phyloP scores from a whole-genome alignment of 1,140 invertebrate species.

The Scaptomyza hsui region DNA sequence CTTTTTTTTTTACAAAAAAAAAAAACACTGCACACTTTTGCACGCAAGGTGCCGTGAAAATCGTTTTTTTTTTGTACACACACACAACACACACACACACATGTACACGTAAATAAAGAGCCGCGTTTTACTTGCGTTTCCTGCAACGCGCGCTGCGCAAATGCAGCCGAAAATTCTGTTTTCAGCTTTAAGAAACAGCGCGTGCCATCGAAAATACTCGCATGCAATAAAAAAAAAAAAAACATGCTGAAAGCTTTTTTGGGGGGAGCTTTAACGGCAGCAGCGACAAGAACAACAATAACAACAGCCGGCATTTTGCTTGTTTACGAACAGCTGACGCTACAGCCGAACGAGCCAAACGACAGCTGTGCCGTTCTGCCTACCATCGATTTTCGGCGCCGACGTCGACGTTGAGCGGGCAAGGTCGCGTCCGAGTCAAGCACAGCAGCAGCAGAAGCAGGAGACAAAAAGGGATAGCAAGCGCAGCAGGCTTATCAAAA shows the following conservation, averaged over 20 bases:
- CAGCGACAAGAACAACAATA: slow-evolving; percentile 29
- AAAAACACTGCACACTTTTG: neutral
- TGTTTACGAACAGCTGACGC: slow-evolving; percentile 61
- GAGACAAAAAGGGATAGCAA: neutral
- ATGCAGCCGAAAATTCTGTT: slow-evolving; percentile 66
- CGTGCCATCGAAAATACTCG: slow-evolving; percentile 21
- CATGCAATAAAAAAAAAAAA: slow-evolving; percentile 24
- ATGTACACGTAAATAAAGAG: too few relatives aligned
- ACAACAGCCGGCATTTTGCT: slow-evolving; percentile 54
- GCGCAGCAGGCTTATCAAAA: slow-evolving; percentile 22
- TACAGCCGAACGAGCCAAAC: slow-evolving; percentile 10
- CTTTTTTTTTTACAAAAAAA: too few relatives aligned
- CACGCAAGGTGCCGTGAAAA: slow-evolving; percentile 15
- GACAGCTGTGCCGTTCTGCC: slow-evolving; percentile 44
- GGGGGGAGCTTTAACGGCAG: slow-evolving; percentile 23
- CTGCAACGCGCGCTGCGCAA: slow-evolving; percentile 71
- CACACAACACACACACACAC: slow-evolving; percentile 12
- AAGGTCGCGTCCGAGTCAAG: slow-evolving; percentile 26
- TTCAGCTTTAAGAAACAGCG: slow-evolving; percentile 42
- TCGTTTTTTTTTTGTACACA: slow-evolving; percentile 42
- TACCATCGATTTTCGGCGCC: slow-evolving; percentile 11
- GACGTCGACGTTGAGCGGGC: slow-evolving; percentile 13
- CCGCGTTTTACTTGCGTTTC: slow-evolving; percentile 51
- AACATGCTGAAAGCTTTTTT: slow-evolving; percentile 34
- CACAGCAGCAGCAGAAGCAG: neutral